Conservation (phyloP, 2,113 vertebrate species). For the Aphelocoma coerulescens region DNA sequence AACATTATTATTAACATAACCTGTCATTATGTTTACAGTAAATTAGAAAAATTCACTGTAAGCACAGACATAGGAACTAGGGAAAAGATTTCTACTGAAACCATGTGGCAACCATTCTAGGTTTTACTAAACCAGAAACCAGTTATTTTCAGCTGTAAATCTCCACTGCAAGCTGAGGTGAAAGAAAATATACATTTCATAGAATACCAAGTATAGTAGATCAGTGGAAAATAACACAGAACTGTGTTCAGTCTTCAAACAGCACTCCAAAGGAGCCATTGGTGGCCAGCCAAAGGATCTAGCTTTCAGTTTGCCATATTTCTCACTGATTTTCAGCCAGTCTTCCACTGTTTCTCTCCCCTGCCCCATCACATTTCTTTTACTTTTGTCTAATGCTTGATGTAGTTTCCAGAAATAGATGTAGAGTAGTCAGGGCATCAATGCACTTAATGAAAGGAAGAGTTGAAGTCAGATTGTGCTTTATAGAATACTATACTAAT, state of each 20-base stretch:
- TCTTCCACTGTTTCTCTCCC: background rate
- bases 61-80: background rate
- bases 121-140: slow-evolving; percentile 1
- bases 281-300: background rate
- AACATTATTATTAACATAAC: background rate
- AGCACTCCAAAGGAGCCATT: background rate
- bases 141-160: background rate
- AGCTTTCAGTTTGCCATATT: slow-evolving; percentile 3
- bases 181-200: slow-evolving; percentile 11
- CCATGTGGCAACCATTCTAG: background rate
- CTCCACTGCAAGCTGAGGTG: background rate
- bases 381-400: background rate
- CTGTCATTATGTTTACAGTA: background rate
- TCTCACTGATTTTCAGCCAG: background rate
- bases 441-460: background rate
- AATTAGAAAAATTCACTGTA: background rate
- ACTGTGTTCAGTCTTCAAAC: background rate
- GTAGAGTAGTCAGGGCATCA: background rate
- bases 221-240: slow-evolving; percentile 24
- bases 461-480: background rate
- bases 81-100: background rate
- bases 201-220: slow-evolving; percentile 2
- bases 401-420: background rate
- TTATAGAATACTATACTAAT: background rate
- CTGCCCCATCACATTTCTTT: background rate